Evolutionary conservation across 2,888 invertebrate species (phyloP).

Genomic region (Machimus rusticus): DNA sequence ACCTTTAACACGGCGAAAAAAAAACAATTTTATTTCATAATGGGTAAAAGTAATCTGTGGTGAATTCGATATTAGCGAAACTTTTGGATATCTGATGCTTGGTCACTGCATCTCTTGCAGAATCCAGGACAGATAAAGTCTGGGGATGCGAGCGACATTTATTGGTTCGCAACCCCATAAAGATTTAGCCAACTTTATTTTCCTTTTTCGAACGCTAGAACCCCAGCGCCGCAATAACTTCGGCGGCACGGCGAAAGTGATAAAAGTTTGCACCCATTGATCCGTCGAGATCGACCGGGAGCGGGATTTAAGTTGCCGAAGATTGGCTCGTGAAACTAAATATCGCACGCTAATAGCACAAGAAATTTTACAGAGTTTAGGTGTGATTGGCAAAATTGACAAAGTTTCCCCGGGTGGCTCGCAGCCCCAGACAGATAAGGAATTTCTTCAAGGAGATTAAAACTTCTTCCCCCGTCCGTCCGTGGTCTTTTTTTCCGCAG

Average conservation of each 20-base stretch:
- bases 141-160: background rate
- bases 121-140: background rate
- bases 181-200: background rate
- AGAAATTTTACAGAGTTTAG: background rate
- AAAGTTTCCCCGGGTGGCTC: background rate
- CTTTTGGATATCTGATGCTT: background rate
- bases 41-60: background rate
- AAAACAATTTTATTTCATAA: too few species aligned
- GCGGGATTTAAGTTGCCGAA: background rate
- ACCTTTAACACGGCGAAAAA: too few species aligned
- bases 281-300: background rate
- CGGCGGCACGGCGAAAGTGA: background rate
- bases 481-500: background rate
- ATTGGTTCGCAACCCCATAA: background rate
- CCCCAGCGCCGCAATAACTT: background rate
- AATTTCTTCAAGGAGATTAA: background rate
- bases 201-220: background rate
- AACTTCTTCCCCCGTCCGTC: background rate
- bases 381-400: background rate
- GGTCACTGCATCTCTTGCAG: background rate
- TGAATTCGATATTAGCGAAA: background rate
- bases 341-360: background rate
- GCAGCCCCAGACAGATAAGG: background rate
- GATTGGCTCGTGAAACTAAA: background rate
- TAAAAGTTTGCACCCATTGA: background rate